phyloP scores from a whole-genome alignment of 2,113 vertebrate genomes.

The Silurus asotus region DNA sequence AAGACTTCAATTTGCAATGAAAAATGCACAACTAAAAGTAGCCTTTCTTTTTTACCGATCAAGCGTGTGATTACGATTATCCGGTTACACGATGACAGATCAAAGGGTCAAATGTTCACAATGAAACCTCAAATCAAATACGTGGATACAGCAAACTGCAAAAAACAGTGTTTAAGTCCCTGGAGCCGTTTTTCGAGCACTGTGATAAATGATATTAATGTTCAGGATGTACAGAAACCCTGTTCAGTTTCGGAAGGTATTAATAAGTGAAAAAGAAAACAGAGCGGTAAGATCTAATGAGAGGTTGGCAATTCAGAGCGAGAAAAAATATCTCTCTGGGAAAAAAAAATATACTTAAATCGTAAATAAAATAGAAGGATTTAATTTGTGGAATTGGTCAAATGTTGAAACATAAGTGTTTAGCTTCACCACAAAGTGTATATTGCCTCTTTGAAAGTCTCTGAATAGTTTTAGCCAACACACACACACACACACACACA shows the following conservation, averaged over 20 bases:
- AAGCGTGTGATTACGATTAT: conserved; percentile 26
- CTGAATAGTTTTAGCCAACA: not conserved
- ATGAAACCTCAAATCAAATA: not conserved
- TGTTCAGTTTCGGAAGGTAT: not conserved
- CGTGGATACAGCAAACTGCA: not conserved
- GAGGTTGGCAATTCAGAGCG: not conserved
- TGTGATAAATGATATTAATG: conserved; percentile 21
- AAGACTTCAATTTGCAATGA: not conserved
- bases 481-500: not conserved
- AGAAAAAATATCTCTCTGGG: not conserved
- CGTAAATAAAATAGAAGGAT: not conserved
- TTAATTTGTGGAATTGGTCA: conserved; percentile 2
- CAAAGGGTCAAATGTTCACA: conserved; percentile 2
- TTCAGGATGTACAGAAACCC: not conserved
- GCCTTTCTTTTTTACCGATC: conserved; percentile 7
- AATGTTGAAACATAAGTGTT: not conserved
- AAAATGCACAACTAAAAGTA: not conserved
- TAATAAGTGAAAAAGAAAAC: not conserved
- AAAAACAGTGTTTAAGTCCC: conserved; percentile 12
- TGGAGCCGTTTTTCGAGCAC: not conserved
- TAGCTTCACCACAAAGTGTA: not conserved
- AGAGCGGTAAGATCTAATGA: not conserved
- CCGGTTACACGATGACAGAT: conserved; percentile 9
- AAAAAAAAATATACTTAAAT: not conserved
- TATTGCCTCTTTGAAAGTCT: not conserved